Base-by-base conservation (phyloP, 2,113 vertebrate species). In the Carassius carassius region DNA sequence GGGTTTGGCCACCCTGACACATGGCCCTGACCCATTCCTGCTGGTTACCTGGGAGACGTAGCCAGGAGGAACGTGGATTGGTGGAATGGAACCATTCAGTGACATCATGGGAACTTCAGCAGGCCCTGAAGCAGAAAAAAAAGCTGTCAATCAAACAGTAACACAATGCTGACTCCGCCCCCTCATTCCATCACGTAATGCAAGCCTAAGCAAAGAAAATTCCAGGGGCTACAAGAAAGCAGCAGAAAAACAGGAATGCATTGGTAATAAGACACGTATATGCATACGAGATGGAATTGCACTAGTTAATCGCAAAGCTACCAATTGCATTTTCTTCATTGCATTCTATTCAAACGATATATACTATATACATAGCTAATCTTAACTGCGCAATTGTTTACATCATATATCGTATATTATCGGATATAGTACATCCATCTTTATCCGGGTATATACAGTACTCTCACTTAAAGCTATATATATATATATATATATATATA, bases 81-180 rank as follows among this genome's bases (percentile, higher is more conserved):
- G 96, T 85, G 96, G 96, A 87, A 97, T 97, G 90, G 96, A 97
- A 88, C 96, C 96, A 78, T 97, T 97, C 21, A 95, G 95, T 90
- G 96, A 97, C 96, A 97, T 95, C 96, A 97, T 97, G 88, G 96
- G 96, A 91, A 97, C 96, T 87, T 97, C 96, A 70, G 96, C 96
- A 51, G 96, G 96, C 86, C 96, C 96, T 97, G 79, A 60, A 58
- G 70, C 44, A 84, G 49, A 29, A 74, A 41, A 81, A 67, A 76
- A 56, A 25, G 23, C 14, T 32, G 63, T 90, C 85, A 87, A 84
- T 84, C 87, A 83, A 62, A 56, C 10, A 44, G 82, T 74, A 78
- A 78, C 32, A 88, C 4, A 44, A 69, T 32, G 62, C 78, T 47
- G 60, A 78, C 32, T 70, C 86, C 49, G 7, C 78, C 83, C 16